Base-by-base conservation (phyloP, 2,888 invertebrate genomes). In the Auanema freiburgensis region DNA sequence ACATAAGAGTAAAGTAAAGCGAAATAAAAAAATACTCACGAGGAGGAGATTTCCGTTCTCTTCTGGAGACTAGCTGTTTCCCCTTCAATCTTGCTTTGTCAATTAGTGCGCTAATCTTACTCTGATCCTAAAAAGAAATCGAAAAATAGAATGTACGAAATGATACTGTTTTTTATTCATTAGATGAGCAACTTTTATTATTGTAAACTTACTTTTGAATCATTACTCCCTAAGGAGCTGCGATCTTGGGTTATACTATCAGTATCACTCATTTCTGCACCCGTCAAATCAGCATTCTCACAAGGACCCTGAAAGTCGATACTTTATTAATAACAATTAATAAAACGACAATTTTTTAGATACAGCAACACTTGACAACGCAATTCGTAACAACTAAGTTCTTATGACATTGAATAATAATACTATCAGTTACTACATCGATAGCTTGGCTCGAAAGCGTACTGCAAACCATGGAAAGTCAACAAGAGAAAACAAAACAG, bases 31-130 rank as follows among this genome's bases (percentile, higher is more conserved):
- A 44, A 40, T 1, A 18, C 41, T 51, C 12, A 66, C 66, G 63
- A 23, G 69, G 67, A 16, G 63, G 64, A n/a, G 53, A 57, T 42
- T 71, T 70, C 59, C 72, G 72, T 52, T 66, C 57, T 1, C 65
- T 57, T 23, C 59, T 49, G 14, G 69, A 62, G 16, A 72, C 72
- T 51, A 75, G 25, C 41, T 71, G 71, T 33, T 68, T 67, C 6
- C 60, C 65, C 43, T 69, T 72, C 56, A 51, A 66, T 51, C 75
- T 77, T 18, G 77, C 74, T 54, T 73, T 77, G 53, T 74, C 77
- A 23, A 77, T 44, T 44, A 77, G 52, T 10, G 67, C 71, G 14
- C 73, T 71, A 33, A 73, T 62, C 55, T 68, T 70, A 49, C 72
- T 71, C 43, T 66, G 69, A 21, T 73, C 73, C 57, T 60, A 41